Evolutionary conservation across 2,113 vertebrate species (phyloP), one percentile per base, ranked within the genome.

Genomic region (Labeo catla): DNA sequence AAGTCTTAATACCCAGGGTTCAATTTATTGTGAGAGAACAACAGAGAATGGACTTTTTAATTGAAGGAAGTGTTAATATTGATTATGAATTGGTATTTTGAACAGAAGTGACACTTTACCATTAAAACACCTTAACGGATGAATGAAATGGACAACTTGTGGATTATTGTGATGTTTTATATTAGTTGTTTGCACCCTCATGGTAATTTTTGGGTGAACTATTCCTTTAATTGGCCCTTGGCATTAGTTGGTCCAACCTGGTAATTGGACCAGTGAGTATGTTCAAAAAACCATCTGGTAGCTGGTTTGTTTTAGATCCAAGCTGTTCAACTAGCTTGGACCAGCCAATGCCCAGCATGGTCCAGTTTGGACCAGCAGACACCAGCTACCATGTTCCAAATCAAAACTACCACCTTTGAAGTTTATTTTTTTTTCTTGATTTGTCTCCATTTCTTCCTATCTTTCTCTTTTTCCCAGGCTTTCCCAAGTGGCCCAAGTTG

Each of bases 401-500:
- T 45, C 11, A 74, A 12, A 74, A 5, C 21, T 49, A 49, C 21
- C 6, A 43, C 21, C n/a, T 23, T 47, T 13, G 43, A 45, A 12
- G 16, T 4, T 70, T 13, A 4, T 72, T 21, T 52, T 57, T 74
- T 19, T 43, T n/a, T 74, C 52, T 19, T 8, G 36, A 23, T 49
- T 76, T 16, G 45, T 79, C 81, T 80, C 85, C 74, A 61, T 76
- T 54, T 76, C 54, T 45, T n/a, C n/a, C 19, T 81, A 23, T 81
- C 76, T 76, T 81, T 68, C 76, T 12, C 72, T 86, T 78, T 49
- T 66, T 57, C 73, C 21, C 28, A 80, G 39, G 43, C 45, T 72
- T 85, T 83, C 82, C 84, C 82, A 43, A 85, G 86, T 88, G 89
- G 90, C 87, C 72, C 68, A 86, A 23, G 19, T 91, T 47, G 52